Evolutionary conservation across 2,888 invertebrate species (phyloP).

Genomic region (Meghimatium bilineatum): DNA sequence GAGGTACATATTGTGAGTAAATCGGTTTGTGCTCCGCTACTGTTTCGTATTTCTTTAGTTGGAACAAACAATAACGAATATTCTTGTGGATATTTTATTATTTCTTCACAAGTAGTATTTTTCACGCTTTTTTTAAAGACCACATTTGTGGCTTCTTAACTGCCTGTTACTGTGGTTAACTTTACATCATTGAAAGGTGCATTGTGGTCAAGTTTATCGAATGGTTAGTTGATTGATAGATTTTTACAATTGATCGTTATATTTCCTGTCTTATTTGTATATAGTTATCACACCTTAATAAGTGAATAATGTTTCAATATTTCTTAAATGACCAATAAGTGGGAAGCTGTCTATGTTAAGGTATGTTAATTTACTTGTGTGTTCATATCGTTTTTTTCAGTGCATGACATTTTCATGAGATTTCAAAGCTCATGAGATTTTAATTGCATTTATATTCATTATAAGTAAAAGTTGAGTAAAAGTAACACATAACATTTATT

Average conservation of each 20-base stretch:
- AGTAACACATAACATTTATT: no score
- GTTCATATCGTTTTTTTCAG: no score
- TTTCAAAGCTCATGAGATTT: no score
- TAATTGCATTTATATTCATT: no score
- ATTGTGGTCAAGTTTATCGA: constrained; percentile 12
- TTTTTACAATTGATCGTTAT: neutral
- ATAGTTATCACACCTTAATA: neutral
- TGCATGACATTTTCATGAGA: no score
- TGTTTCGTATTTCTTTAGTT: constrained; percentile 5
- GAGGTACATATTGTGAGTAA: constrained; percentile 44
- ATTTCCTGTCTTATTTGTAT: neutral
- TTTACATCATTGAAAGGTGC: neutral
- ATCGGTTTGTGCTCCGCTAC: neutral
- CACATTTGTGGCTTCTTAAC: neutral
- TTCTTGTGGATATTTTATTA: constrained; percentile 4
- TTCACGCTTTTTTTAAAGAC: neutral
- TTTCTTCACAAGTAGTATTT: neutral
- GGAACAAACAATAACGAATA: neutral
- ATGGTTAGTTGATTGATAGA: constrained; percentile 2
- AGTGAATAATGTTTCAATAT: neutral
- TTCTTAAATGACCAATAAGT: no score
- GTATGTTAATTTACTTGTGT: no score
- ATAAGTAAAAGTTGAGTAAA: no score
- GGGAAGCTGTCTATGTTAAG: no score
- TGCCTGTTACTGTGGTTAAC: neutral